Evolutionary conservation across 1,140 invertebrate species (phyloP), one percentile per base, ranked within the genome.

Genomic region (Pemphigus obesinymphae): DNA sequence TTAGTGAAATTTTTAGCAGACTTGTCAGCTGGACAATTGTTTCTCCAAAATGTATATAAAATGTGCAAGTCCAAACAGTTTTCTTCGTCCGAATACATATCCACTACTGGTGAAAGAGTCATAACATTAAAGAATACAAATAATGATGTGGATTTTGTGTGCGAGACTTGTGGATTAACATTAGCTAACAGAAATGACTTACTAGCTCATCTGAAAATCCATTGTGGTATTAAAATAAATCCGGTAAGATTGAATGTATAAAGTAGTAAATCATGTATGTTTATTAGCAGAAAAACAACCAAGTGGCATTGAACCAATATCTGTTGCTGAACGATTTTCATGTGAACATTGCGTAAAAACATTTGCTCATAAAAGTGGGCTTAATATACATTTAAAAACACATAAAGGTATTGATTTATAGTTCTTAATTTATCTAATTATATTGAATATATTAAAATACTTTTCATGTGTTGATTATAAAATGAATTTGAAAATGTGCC

Each of bases 321-420:
- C 26, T 26, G 26, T 29, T 26, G 55, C 17, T 17, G 76, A 20
- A n/a, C 17, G 76, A 80, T 80, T 80, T 43, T 37, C 53, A n/a
- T 80, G 76, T 61, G 40, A 63, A 80, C 55, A 63, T 43, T 80
- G 76, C 37, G 31, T 45, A 17, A 80, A 80, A 80, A 80, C 76
- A 31, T 80, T 61, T 80, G 76, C 53, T 61, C 34, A 80, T 45
- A 80, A 80, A 80, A 80, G 8, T 61, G 76, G 76, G 13, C 55
- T 80, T 40, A 80, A 80, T 45, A 80, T 55, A 20, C 76, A 80
- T 63, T 63, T 80, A 63, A 40, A 61, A 61, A 80, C 55, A 13
- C 76, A 80, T 43, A 55, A 80, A 45, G 76, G 76, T 80, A 55
- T 31, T 7, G 7, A 23, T 68, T 61, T 61, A n/a, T n/a, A n/a